Conservation (phyloP, 2,888 invertebrate genomes). For the Drosophila niveifrons region DNA sequence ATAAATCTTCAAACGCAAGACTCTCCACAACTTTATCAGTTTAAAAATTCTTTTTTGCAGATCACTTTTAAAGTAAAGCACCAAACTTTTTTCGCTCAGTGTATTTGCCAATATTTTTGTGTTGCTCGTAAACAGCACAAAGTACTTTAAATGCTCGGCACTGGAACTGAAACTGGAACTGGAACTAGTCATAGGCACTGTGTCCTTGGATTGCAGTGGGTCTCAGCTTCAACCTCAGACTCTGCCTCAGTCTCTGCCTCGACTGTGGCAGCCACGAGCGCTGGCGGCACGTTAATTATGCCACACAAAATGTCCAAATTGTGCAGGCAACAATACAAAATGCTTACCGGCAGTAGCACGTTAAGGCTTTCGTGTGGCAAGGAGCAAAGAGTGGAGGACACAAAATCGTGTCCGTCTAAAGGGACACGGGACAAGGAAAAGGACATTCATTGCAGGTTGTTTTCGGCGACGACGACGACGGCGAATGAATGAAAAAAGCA, state of each 20-base stretch:
- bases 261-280: conserved; percentile 37
- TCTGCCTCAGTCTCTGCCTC: neutral
- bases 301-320: conserved; percentile 66
- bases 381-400: neutral
- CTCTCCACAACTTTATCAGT: too few relatives aligned
- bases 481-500: conserved; percentile 24
- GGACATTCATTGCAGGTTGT: conserved; percentile 53
- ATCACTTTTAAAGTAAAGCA: too few relatives aligned
- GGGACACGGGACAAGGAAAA: conserved; percentile 7
- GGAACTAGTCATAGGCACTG: conserved; percentile 2
- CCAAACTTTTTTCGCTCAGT: conserved; percentile 36
- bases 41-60: too few relatives aligned
- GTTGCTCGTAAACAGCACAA: conserved; percentile 3
- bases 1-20: too few relatives aligned
- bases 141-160: conserved; percentile 13
- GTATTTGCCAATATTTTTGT: conserved; percentile 20
- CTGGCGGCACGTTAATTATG: conserved; percentile 70
- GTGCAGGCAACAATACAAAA: conserved; percentile 61
- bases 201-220: conserved; percentile 40
- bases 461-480: conserved; percentile 33
- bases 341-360: conserved; percentile 42
- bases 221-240: conserved; percentile 1
- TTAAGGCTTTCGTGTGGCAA: neutral
- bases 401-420: conserved; percentile 26
- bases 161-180: neutral